Evolutionary conservation across 1,140 invertebrate species (phyloP), one percentile per base, ranked within the genome.

Genomic region (Aricia agestis): DNA sequence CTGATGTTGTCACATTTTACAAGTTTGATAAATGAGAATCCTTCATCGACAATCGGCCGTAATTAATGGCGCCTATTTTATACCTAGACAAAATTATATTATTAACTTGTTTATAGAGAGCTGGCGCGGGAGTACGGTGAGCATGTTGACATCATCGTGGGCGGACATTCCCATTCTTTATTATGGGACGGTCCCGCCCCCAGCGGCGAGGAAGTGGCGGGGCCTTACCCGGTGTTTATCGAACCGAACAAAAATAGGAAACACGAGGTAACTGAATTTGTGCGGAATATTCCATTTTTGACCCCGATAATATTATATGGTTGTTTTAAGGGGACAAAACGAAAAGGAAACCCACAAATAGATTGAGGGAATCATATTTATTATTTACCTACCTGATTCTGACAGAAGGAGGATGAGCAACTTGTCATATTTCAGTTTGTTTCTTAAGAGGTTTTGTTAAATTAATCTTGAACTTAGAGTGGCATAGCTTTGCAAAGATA

Each of bases 121-220:
- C 95, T 98, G 67, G 97, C 97, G 0, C 79, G 80, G 9, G 89
- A 94, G 58, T 92, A 92, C 15, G 94, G 93, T 45, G 86, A 93
- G 59, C 85, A 95, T 67, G 93, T 98, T 18, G 95, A 96, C 69
- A 93, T 96, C 0, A 96, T 98, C 71, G 95, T 98, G 7, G 97
- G 97, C 6, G 96, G 96, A 31, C 97, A 98, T 80, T 95, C 95
- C 1, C 96, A 98, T 76, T 96, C 95, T 0, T 94, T 97, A 71
- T 88, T 97, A 0, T 97, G 94, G 84, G 93, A 93, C 3, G 94
- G 94, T 19, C 78, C 74, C 2, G 74, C 83, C 4, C 92, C 93
- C 0, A 95, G 94, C 0, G 93, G 93, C 0, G 95, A 96, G 63
- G 79, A 52, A 0, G 91, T 94, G 0, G 83, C 80, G 9, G 95